Base-by-base conservation (phyloP, 2,888 invertebrate genomes). In the Troglohyphantes excavatus region DNA sequence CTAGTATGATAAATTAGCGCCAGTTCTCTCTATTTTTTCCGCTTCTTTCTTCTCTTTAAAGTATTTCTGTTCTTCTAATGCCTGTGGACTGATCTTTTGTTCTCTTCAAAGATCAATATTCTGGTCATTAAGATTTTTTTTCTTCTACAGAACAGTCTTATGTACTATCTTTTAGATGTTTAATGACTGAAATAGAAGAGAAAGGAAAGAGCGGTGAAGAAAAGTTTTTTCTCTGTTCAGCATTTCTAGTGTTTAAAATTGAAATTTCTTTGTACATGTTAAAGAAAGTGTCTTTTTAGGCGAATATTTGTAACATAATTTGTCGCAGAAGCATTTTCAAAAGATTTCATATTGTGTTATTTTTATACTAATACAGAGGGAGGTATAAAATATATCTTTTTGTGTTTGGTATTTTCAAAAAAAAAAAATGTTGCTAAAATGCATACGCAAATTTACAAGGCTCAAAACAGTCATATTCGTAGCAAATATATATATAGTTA, bases 81-180 rank as follows among this genome's bases (percentile, higher is more conserved):
- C n/a, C n/a, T n/a, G n/a, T 27, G 0, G 27, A 13, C 43, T 27
- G 21, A 43, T 86, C 70, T 76, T 85, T 85, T 85, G 85, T 76
- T 68, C 59, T 53, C 61, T 27, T 85, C 46, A 65, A 68, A 85
- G 67, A 85, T 85, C 76, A 53, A 84, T 84, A 84, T 84, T 84
- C 63, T 73, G 43, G 53, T 21, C 84, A 84, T 84, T 84, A 84
- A 53, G 46, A 67, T 13, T 27, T 65, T 65, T 65, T 67, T 67
- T 59, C 23, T 63, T 53, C 21, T 65, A 23, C 27, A 39, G 13
- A 39, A 53, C 7, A n/a, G 9, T 29, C 61, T 61, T 61, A 61
- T 33, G 61, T 29, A 53, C 61, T 19, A 46, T 61, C 59, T 59
- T 83, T 83, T 63, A 39, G 39, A 27, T 65, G 26, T 19, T 81